Percentiles rank a stretch among this genome's conserved stretches.
These are phyloP conservation scores for Nannospalax galili DNA, from an alignment of 2,113 vertebrate species.

Conservation along the genomic window DNA sequence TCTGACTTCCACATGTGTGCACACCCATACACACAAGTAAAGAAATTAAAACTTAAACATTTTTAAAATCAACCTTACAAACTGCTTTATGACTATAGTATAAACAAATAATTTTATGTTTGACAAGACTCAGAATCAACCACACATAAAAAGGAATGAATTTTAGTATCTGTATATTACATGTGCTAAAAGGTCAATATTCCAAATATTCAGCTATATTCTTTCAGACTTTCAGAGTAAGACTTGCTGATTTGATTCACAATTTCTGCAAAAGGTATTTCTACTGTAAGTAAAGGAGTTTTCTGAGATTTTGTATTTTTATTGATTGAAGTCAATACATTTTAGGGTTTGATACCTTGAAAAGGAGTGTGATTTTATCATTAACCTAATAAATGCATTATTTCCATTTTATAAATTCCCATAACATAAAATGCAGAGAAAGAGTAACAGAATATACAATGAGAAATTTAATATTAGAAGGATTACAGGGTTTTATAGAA, in stretches of 20 bases:
- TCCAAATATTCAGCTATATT: constrained; percentile 11
- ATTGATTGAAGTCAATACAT: neutral
- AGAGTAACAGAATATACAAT: neutral
- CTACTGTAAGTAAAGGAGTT: neutral
- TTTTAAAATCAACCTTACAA: neutral
- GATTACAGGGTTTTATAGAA: constrained; percentile 14
- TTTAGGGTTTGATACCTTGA: neutral
- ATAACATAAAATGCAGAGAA: constrained; percentile 25
- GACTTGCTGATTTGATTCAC: constrained; percentile 1
- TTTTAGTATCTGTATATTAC: constrained; percentile 24
- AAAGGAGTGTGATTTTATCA: neutral
- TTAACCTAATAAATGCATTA: neutral
- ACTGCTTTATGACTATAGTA: neutral
- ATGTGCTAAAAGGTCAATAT: neutral
- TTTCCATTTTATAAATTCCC: neutral
- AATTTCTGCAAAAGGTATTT: constrained; percentile 41
- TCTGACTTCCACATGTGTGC: neutral
- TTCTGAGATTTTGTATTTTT: constrained; percentile 46
- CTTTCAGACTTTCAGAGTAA: no score
- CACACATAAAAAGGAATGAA: neutral
- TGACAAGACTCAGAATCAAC: neutral
- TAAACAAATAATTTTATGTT: neutral
- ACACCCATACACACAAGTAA: neutral
- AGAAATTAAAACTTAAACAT: no score
- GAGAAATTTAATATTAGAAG: constrained; percentile 13